phyloP scores from a whole-genome alignment of 2,113 vertebrate genomes.

The Trematocara stigmaticum region DNA sequence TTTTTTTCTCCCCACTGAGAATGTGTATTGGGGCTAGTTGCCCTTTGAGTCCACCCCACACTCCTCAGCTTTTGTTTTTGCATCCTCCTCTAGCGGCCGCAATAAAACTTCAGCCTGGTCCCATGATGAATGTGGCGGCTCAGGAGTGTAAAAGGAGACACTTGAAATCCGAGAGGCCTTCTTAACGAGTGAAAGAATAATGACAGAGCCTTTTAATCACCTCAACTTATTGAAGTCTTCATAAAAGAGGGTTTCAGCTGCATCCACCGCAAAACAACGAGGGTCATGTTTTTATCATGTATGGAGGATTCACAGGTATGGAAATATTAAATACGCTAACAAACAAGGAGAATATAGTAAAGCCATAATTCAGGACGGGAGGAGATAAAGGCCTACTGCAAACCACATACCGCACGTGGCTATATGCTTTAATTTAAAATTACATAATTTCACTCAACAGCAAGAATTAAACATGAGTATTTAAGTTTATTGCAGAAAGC shows the following conservation, averaged over 20 bases:
- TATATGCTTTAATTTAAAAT: background rate
- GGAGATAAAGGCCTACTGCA: background rate
- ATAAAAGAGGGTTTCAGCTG: conserved; percentile 17
- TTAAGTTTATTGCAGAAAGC: background rate
- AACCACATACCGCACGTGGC: background rate
- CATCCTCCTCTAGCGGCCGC: conserved; percentile 82
- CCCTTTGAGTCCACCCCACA: conserved; percentile 71
- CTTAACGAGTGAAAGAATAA: conserved; percentile 70
- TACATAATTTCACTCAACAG: background rate
- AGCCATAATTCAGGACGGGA: background rate
- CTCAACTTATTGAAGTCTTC: conserved; percentile 55
- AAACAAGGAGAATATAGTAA: background rate
- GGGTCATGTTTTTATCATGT: background rate
- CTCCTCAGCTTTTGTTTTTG: conserved; percentile 67
- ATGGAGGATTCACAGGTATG: background rate
- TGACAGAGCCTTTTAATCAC: conserved; percentile 72
- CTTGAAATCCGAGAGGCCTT: conserved; percentile 93
- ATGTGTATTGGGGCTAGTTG: conserved; percentile 45
- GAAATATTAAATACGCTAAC: background rate
- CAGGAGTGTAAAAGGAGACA: conserved; percentile 96
- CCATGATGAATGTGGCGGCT: conserved; percentile 90
- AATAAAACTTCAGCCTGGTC: conserved; percentile 79
- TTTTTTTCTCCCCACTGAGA: background rate
- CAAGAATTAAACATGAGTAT: background rate
- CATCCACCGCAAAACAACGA: conserved; percentile 1